Conservation (phyloP, 2,113 vertebrate species). For the Anguilla japonica region DNA sequence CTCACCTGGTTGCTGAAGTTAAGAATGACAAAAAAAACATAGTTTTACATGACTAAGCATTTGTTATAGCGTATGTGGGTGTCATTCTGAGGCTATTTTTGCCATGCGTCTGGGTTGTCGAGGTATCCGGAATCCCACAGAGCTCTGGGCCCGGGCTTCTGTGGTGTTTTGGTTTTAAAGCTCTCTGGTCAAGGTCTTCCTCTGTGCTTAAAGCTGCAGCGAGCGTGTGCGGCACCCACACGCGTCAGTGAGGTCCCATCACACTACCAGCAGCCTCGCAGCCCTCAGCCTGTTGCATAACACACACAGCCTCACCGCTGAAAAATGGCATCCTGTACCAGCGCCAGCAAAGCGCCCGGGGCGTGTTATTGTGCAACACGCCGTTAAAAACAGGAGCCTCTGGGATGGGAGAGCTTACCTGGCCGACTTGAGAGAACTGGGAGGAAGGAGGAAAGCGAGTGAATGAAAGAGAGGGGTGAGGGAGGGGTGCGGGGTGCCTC, state of each 20-base stretch:
- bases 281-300: neutral
- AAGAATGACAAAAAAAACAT: no score
- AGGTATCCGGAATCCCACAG: neutral
- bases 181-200: neutral
- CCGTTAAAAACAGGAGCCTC: neutral
- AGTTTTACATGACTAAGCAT: neutral
- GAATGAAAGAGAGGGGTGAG: neutral
- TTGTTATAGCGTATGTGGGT: neutral
- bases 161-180: neutral
- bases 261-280: neutral
- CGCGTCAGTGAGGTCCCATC: neutral
- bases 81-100: neutral
- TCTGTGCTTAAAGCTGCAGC: neutral
- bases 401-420: neutral
- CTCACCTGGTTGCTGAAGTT: neutral
- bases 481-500: neutral
- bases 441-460: neutral
- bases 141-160: neutral
- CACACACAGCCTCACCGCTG: neutral
- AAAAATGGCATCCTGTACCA: neutral
- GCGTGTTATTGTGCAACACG: neutral
- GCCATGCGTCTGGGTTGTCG: neutral
- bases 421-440: neutral
- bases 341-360: neutral
- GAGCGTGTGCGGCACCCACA: neutral